Percentiles rank a stretch among this genome's conserved stretches.
These are phyloP conservation scores for Chionomys nivalis DNA, from an alignment of 2,113 vertebrate species.

Conservation along the genomic window DNA sequence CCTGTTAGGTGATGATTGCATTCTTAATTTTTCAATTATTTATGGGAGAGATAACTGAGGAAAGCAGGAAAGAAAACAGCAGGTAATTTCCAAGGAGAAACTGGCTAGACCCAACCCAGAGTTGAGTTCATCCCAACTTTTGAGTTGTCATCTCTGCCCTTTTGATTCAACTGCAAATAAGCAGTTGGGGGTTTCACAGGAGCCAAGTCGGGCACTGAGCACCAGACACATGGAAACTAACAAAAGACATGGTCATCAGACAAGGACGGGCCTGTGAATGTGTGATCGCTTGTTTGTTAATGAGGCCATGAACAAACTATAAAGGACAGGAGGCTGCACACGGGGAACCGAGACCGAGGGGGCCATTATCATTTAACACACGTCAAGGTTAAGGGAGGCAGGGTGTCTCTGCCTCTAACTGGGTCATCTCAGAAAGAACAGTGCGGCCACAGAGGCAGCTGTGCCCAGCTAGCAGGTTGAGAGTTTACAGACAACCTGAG, in stretches of 20 bases:
- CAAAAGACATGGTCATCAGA: neutral
- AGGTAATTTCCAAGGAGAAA: neutral
- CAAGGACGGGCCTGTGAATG: neutral
- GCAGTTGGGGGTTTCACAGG: neutral
- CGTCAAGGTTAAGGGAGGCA: neutral
- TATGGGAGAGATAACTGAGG: neutral
- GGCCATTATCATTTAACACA: neutral
- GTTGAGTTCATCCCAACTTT: neutral
- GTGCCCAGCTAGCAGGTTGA: neutral
- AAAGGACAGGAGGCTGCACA: neutral
- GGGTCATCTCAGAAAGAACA: neutral
- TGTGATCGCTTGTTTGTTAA: neutral
- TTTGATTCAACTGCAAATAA: neutral
- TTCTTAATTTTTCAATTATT: neutral
- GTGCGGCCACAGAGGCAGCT: neutral
- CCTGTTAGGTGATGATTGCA: neutral
- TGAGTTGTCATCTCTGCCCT: neutral
- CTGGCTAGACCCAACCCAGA: neutral
- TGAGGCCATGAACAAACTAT: neutral
- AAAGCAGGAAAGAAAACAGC: neutral
- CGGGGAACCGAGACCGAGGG: accelerated
- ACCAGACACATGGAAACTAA: neutral
- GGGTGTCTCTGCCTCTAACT: neutral
- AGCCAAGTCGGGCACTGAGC: neutral
- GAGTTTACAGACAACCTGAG: neutral